Conservation (phyloP, 2,113 vertebrate species). For the Tautogolabrus adspersus region DNA sequence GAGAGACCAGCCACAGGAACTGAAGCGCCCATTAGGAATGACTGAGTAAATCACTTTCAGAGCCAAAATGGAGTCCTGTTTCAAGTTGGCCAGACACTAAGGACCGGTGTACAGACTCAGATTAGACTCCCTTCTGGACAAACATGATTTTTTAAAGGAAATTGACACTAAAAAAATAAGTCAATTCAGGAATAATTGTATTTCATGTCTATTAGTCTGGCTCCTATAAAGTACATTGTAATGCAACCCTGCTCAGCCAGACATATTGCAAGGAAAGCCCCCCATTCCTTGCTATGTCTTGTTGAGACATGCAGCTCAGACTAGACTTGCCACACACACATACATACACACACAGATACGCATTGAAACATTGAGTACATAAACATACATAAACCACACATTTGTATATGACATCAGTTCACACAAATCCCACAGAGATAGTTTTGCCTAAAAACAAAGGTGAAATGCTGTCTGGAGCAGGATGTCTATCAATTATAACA, state of each 20-base stretch:
- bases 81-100: conserved; percentile 56
- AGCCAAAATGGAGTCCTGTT: conserved; percentile 60
- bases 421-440: conserved; percentile 20
- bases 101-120: conserved; percentile 37
- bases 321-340: conserved; percentile 28
- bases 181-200: conserved; percentile 27
- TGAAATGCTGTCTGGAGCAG: conserved; percentile 32
- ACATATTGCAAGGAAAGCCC: conserved; percentile 52
- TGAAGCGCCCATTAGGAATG: conserved; percentile 56
- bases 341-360: not conserved
- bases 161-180: conserved; percentile 31
- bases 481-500: conserved; percentile 47
- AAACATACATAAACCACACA: conserved; percentile 34
- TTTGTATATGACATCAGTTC: conserved; percentile 56
- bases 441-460: conserved; percentile 32
- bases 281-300: conserved; percentile 54
- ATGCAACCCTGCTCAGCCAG: conserved; percentile 42
- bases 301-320: conserved; percentile 64
- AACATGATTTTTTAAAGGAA: conserved; percentile 37
- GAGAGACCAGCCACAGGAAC: conserved; percentile 50
- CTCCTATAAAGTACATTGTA: conserved; percentile 23
- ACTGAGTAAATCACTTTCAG: conserved; percentile 50
- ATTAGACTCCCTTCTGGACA: conserved; percentile 35
- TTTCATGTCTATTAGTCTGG: conserved; percentile 32
- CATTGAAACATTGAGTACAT: conserved; percentile 8